Evolutionary conservation across 2,888 invertebrate genomes (phyloP), one percentile per base, ranked within the genome.

Genomic region (Melanotus villosus): DNA sequence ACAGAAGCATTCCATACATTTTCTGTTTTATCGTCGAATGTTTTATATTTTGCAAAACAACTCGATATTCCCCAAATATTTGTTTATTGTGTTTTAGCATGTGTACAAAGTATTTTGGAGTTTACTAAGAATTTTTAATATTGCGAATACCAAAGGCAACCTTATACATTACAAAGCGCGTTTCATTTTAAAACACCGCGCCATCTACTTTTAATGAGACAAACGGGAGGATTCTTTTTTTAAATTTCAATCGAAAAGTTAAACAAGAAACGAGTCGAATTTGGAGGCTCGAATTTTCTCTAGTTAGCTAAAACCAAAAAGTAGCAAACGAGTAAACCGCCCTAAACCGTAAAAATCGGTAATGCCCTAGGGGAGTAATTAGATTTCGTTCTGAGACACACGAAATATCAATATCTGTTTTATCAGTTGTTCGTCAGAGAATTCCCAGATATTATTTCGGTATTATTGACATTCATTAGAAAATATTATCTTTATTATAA

Each of bases 401-500:
- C n/a, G 19, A 23, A 47, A 47, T 21, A 45, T 43, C 45, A 45
- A 45, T 47, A 47, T 47, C 23, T 47, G 23, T 47, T 19, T 7
- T 23, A 23, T 47, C 47, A 47, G 45, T 21, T 21, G 16, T 45
- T 45, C 45, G 45, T 19, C 21, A 21, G 47, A 47, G 47, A 47
- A 26, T 26, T 23, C 26, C 47, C 23, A 47, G 23, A 47, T 23
- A 47, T 47, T 47, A 47, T 26, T 52, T 52, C 18, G 52, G 52
- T 47, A 52, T 32, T 52, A 34, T 52, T 52, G 52, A 52, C 52
- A 26, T 32, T 32, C 32, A 52, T 52, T 52, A 52, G 18, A 52
- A 52, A 52, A 52, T 52, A 52, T 52, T 52, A 52, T 32, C 52
- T 32, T 52, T 52, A 16, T 32, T 52, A 52, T 30, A 52, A 34